These are phyloP conservation scores for Hyppa rectilinea DNA, from an alignment of 2,888 invertebrate species.

Conservation along the genomic window DNA sequence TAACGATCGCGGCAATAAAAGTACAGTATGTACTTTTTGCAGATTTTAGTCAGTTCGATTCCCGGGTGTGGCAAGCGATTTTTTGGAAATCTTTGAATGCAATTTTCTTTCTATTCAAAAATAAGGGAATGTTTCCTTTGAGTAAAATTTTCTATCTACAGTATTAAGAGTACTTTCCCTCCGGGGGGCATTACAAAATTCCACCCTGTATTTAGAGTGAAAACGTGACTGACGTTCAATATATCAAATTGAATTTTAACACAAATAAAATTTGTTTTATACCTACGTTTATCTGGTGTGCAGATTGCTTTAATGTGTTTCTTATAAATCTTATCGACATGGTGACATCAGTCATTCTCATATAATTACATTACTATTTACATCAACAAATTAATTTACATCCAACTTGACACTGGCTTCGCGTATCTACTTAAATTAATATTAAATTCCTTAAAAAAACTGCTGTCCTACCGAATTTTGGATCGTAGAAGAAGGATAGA, in stretches of 20 bases:
- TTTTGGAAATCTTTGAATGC: too few species aligned
- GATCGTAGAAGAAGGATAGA: constrained; percentile 60
- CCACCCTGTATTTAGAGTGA: too few species aligned
- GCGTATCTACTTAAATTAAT: constrained; percentile 72
- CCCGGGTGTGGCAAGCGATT: too few species aligned
- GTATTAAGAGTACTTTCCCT: too few species aligned
- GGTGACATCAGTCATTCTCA: constrained; percentile 81
- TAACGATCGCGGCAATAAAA: too few species aligned
- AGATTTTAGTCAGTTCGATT: too few species aligned
- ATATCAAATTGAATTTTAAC: neutral
- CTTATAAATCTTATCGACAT: constrained; percentile 62
- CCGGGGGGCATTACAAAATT: too few species aligned
- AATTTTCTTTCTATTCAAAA: too few species aligned
- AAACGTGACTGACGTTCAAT: neutral
- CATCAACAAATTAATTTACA: constrained; percentile 82
- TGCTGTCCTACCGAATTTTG: constrained; percentile 62
- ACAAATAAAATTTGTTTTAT: neutral
- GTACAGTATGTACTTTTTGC: too few species aligned
- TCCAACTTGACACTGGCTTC: constrained; percentile 76
- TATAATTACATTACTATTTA: constrained; percentile 79
- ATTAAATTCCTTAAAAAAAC: constrained; percentile 64
- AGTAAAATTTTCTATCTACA: too few species aligned
- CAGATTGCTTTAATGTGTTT: constrained; percentile 28
- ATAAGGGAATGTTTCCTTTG: too few species aligned
- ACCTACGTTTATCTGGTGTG: constrained; percentile 25